Base-by-base conservation (phyloP, 2,888 invertebrate species). In the Apamea epomidion region DNA sequence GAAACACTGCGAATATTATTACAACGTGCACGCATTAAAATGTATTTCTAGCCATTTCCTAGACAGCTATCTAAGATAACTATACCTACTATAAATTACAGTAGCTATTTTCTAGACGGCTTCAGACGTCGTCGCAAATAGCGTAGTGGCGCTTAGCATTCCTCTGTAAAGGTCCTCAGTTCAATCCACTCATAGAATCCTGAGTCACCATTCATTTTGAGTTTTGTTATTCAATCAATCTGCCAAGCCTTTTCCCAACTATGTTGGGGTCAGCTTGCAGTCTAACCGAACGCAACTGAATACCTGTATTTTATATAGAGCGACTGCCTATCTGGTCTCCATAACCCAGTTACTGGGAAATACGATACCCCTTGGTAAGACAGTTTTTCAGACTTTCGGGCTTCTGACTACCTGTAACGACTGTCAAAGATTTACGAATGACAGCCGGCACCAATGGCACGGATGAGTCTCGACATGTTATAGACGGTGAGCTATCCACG, bases 121-220 rank as follows among this genome's bases (percentile, higher is more conserved):
- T 48, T 58, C 45, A 75, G 76, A 82, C 54, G 82, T 70, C 54
- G 82, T 70, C 45, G 58, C 16, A 45, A 76, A 82, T 82, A 64
- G 64, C 69, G n/a, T 5, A 58, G 76, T 82, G 81, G 82, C 83
- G 76, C 81, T 81, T 64, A n/a, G 37, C 76, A 81, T 81, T 82
- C 70, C 64, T n/a, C 48, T 48, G 64, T 18, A 81, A 82, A 81
- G 81, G 81, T 70, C 64, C 62, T 3, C 37, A 70, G 69, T 81
- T 82, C 82, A 64, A 65, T 70, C 58, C n/a, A 25, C 18, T 58
- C 14, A 8, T 67, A 60, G 58, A 67, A 32, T 60, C 0, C 3
- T 81, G 67, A 74, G 25, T 68, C 67, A 82, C 10, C 0, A 0
- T 45, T 48, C 12, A 67, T n/a, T 78, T 78, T 1, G 16, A 54